Evolutionary conservation across 2,888 invertebrate genomes (phyloP).

Genomic region (Notodromas monacha): DNA sequence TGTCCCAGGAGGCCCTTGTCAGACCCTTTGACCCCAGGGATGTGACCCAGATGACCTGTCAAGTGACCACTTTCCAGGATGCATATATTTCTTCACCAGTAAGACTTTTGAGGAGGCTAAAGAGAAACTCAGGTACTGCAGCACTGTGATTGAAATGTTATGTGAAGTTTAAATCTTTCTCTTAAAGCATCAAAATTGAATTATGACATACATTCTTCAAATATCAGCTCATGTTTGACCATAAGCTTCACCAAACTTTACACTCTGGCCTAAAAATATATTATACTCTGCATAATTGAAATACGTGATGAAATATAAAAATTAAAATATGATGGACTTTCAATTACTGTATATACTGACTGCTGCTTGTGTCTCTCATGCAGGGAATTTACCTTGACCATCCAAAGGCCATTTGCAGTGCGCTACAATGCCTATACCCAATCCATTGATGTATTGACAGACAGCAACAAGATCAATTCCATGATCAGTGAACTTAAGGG

Average conservation of each 20-base stretch:
- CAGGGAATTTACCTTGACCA: conserved; percentile 58
- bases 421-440: conserved; percentile 87
- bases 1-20: conserved; percentile 23
- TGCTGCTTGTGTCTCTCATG: no score
- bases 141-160: no score
- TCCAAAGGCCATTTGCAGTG: conserved; percentile 66
- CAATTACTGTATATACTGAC: no score
- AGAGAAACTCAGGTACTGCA: conserved; percentile 91
- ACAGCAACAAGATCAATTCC: conserved; percentile 67
- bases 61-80: conserved; percentile 86
- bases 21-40: conserved; percentile 73
- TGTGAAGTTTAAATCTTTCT: no score
- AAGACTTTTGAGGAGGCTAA: conserved; percentile 94
- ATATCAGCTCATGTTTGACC: no score
- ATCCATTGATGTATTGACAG: conserved; percentile 70
- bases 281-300: no score
- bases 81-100: conserved; percentile 87
- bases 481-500: conserved; percentile 61
- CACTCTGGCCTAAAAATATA: no score
- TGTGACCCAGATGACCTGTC: conserved; percentile 66
- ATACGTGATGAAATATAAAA: no score
- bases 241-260: no score
- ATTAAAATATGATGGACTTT: no score
- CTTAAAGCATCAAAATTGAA: no score
- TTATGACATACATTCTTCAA: no score